Evolutionary conservation across 2,888 invertebrate species (phyloP).

Genomic region (Gymnoscelis rufifasciata): DNA sequence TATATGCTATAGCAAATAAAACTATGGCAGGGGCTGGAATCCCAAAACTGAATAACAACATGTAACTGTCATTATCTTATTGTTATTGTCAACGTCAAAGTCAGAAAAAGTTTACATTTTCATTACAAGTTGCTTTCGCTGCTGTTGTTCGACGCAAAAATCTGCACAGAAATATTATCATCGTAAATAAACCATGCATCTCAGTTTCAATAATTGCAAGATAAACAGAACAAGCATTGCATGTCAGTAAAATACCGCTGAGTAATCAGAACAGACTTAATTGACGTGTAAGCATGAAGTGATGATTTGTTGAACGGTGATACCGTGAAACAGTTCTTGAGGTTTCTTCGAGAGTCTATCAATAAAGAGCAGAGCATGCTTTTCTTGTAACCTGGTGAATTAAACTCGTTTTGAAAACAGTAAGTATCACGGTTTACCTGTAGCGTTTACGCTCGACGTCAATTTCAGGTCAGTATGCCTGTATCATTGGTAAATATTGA

Average conservation of each 20-base stretch:
- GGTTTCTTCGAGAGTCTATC: not conserved
- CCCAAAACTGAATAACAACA: too few relatives aligned
- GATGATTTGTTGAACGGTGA: constrained; percentile 11
- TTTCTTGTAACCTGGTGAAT: constrained; percentile 9
- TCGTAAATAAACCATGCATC: constrained; percentile 8
- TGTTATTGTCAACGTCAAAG: not conserved
- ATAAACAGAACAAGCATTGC: constrained; percentile 2
- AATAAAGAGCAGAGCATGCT: constrained; percentile 19
- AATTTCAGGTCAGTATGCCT: constrained; percentile 19
- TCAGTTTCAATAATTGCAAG: not conserved
- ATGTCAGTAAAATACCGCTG: not conserved
- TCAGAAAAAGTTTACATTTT: not conserved
- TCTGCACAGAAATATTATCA: constrained; percentile 2
- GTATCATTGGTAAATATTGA: constrained; percentile 33
- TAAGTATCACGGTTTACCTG: constrained; percentile 14
- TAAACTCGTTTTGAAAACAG: constrained; percentile 5
- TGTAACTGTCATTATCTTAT: not conserved
- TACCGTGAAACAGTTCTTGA: constrained; percentile 2
- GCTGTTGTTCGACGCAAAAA: not conserved
- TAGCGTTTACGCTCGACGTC: constrained; percentile 15
- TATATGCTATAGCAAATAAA: too few relatives aligned
- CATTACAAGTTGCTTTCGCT: not conserved
- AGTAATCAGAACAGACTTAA: constrained; percentile 8
- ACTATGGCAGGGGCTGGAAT: too few relatives aligned
- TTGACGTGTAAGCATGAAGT: constrained; percentile 5